Conservation (phyloP, 2,113 vertebrate genomes). For the Saccopteryx leptura region DNA sequence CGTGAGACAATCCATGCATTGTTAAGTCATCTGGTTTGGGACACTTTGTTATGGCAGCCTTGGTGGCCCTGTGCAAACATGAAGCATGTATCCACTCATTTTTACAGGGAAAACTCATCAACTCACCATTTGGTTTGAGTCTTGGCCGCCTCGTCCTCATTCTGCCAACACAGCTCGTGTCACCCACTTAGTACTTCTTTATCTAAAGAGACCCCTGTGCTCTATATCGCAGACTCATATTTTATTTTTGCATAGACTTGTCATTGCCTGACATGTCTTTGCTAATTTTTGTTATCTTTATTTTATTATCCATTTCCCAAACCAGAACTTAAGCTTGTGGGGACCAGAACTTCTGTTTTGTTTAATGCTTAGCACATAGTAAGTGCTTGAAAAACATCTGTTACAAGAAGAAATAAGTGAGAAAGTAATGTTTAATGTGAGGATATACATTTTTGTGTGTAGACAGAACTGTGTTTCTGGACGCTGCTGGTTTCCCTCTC, state of each 20-base stretch:
- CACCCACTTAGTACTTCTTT: too few relatives aligned
- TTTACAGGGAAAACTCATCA: not conserved
- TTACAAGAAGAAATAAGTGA: not conserved
- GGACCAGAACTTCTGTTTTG: not conserved
- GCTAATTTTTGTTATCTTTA: not conserved
- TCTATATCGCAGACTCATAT: not conserved
- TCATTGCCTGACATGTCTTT: not conserved
- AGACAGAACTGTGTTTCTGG: not conserved
- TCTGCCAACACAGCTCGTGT: not conserved
- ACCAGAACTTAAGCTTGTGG: not conserved
- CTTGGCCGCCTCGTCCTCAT: not conserved
- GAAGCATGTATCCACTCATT: not conserved
- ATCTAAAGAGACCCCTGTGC: not conserved
- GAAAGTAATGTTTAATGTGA: constrained; percentile 7
- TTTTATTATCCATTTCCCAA: not conserved
- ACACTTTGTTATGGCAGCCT: not conserved
- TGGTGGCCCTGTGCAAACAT: not conserved
- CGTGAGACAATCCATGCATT: not conserved
- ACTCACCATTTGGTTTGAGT: not conserved
- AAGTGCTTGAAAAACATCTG: not conserved
- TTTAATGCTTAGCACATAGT: not conserved
- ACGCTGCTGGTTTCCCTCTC: not conserved
- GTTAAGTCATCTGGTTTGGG: not conserved
- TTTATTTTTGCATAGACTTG: not conserved
- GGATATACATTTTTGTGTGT: not conserved